Conservation (phyloP, 2,113 vertebrate genomes). For the Talpa occidentalis region DNA sequence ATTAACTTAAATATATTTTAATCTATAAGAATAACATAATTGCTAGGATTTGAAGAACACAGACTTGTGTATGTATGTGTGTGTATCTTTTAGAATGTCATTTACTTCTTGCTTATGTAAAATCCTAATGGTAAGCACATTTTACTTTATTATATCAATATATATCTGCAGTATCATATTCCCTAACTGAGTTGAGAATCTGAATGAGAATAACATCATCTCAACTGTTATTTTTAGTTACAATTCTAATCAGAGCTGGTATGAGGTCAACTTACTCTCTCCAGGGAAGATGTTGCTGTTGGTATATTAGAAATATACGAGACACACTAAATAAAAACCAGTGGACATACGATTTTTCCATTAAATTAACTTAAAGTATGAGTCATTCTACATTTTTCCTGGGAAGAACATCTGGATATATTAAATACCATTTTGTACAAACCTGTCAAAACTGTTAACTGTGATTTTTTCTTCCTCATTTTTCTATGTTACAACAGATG, state of each 20-base stretch:
- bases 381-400: constrained; percentile 11
- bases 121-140: not conserved
- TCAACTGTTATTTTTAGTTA: not conserved
- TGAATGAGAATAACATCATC: constrained; percentile 48
- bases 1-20: not conserved
- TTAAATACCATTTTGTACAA: constrained; percentile 43
- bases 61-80: not conserved
- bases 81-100: not conserved
- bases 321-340: not conserved
- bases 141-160: constrained; percentile 7
- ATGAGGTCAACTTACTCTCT: not conserved
- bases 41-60: not conserved
- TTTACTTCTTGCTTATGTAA: not conserved
- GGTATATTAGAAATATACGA: not conserved
- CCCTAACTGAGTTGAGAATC: not conserved
- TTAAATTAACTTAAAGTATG: constrained; percentile 39
- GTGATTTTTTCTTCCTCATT: not conserved
- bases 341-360: constrained; percentile 3
- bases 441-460: constrained; percentile 64
- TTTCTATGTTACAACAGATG: constrained; percentile 28
- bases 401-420: constrained; percentile 32
- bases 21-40: not conserved
- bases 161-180: constrained; percentile 2
- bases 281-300: constrained; percentile 6
- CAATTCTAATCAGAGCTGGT: constrained; percentile 3